Percentiles rank a stretch among this genome's conserved stretches.
phyloP scores from a whole-genome alignment of 2,888 invertebrate genomes.

The Nephrotoma flavescens region DNA sequence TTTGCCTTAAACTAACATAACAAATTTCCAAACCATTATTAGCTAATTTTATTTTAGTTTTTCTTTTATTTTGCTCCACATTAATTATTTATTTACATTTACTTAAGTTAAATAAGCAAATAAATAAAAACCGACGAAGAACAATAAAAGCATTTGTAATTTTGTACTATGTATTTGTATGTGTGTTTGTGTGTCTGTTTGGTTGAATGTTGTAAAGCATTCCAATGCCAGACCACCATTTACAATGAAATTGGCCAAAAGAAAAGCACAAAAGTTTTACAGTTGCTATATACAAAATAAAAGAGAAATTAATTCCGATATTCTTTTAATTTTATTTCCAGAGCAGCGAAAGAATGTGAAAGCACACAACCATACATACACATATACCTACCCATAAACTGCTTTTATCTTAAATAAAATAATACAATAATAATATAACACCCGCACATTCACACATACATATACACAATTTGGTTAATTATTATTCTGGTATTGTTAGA shows the following conservation, averaged over 20 bases:
- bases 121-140: not conserved
- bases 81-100: not conserved
- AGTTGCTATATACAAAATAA: not conserved
- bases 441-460: not conserved
- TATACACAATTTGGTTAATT: not conserved
- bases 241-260: not conserved
- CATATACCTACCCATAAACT: not conserved
- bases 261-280: not conserved
- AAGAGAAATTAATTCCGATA: not conserved
- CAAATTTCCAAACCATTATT: not conserved
- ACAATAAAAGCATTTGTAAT: not conserved
- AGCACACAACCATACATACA: not conserved
- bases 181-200: not conserved
- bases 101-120: not conserved
- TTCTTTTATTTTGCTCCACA: not conserved
- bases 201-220: not conserved
- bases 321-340: not conserved
- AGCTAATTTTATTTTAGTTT: not conserved
- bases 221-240: not conserved
- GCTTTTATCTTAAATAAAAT: not conserved
- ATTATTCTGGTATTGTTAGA: not conserved
- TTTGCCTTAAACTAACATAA: not conserved
- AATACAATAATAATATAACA: not conserved
- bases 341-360: not conserved
- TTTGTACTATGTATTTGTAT: not conserved